Evolutionary conservation across 2,113 vertebrate species (phyloP).

Genomic region (Arvicanthis niloticus): DNA sequence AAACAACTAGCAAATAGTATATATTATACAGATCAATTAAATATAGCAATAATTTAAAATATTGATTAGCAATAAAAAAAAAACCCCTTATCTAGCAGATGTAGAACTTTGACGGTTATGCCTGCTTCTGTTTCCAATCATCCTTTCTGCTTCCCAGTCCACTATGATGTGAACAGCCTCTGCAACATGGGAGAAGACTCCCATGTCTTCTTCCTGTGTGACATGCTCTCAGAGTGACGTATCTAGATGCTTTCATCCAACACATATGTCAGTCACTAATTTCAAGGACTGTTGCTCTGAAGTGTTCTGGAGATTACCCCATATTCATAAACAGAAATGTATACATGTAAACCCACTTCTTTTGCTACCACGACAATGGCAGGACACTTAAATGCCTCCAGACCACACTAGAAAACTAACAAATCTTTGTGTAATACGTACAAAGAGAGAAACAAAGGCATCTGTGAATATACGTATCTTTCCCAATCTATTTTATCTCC

Average conservation of each 20-base stretch:
- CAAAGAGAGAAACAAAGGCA: background rate
- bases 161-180: background rate
- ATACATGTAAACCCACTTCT: background rate
- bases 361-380: background rate
- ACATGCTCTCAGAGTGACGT: background rate
- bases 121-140: background rate
- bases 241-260: background rate
- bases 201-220: background rate
- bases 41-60: background rate
- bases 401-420: background rate
- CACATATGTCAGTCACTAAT: background rate
- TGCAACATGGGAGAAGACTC: no score
- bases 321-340: background rate
- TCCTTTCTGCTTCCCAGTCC: background rate
- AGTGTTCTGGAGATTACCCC: background rate
- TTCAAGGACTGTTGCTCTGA: background rate
- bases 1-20: background rate
- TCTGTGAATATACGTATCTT: background rate
- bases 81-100: background rate
- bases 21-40: background rate
- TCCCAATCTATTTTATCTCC: background rate
- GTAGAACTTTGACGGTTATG: background rate
- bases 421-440: background rate
- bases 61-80: background rate
- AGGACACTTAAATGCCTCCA: background rate